Evolutionary conservation across 2,113 vertebrate genomes (phyloP).

Genomic region (Chroicocephalus ridibundus): DNA sequence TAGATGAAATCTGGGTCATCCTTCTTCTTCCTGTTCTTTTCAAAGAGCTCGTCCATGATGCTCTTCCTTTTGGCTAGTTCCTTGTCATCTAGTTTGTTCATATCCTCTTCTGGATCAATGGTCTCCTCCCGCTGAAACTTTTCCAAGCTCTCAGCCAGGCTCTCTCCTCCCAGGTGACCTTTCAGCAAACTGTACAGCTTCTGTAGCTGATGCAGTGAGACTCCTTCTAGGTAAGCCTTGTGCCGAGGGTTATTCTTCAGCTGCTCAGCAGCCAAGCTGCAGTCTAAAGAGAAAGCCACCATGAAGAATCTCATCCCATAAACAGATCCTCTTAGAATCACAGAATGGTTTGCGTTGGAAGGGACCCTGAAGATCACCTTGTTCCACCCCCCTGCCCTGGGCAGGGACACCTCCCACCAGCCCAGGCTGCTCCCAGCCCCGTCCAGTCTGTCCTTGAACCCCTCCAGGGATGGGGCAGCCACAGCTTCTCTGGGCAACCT

Average conservation of each 20-base stretch:
- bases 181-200: conserved; percentile 83
- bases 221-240: conserved; percentile 81
- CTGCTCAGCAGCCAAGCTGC: conserved; percentile 83
- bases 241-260: conserved; percentile 89
- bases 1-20: conserved; percentile 90
- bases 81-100: conserved; percentile 91
- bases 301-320: background rate
- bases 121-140: conserved; percentile 70
- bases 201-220: conserved; percentile 82
- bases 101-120: conserved; percentile 85
- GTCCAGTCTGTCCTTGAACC: background rate
- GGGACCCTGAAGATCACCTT: background rate
- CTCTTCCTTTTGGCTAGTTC: conserved; percentile 86
- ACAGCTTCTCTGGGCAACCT: background rate
- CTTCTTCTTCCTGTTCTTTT: conserved; percentile 85
- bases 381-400: background rate
- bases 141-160: conserved; percentile 76
- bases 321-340: background rate
- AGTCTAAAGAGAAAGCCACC: conserved; percentile 74
- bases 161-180: conserved; percentile 81
- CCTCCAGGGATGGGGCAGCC: background rate
- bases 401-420: background rate
- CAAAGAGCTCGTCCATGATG: conserved; percentile 91
- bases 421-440: background rate
- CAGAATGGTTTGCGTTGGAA: background rate